Conservation (phyloP, 2,888 invertebrate genomes). For the Yponomeuta plumbellus region DNA sequence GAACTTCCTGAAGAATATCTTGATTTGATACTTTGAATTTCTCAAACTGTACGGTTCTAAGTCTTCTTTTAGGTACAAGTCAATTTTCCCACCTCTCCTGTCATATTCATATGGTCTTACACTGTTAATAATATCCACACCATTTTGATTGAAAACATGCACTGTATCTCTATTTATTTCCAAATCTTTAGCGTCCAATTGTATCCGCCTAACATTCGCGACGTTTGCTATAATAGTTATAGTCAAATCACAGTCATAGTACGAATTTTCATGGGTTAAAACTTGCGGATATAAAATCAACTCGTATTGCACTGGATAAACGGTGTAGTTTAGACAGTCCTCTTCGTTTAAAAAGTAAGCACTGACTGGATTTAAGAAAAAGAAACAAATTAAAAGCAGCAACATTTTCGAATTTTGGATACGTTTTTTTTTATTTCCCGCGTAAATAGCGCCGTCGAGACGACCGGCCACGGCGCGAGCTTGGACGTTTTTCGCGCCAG, state of each 20-base stretch:
- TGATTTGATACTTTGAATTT: slow-evolving; percentile 46
- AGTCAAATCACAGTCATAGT: slow-evolving; percentile 54
- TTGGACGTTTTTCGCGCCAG: slow-evolving; percentile 38
- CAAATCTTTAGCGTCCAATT: slow-evolving; percentile 53
- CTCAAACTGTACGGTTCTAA: slow-evolving; percentile 41
- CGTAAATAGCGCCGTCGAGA: slow-evolving; percentile 18
- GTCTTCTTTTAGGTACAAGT: slow-evolving; percentile 51
- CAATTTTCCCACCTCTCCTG: slow-evolving; percentile 41
- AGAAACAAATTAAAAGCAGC: slow-evolving; percentile 19
- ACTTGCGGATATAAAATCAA: slow-evolving; percentile 52
- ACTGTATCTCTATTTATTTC: slow-evolving; percentile 43
- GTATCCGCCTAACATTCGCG: slow-evolving; percentile 50
- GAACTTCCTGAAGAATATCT: slow-evolving; percentile 46
- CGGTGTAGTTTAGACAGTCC: slow-evolving; percentile 65
- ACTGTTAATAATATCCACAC: slow-evolving; percentile 45
- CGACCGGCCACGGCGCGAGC: slow-evolving; percentile 49
- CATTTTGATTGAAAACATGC: slow-evolving; percentile 41
- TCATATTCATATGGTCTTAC: slow-evolving; percentile 52
- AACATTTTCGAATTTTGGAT: slow-evolving; percentile 26
- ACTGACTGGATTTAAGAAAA: slow-evolving; percentile 37
- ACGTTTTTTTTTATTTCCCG: slow-evolving; percentile 9
- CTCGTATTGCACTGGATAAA: slow-evolving; percentile 67
- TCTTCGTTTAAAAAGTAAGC: slow-evolving; percentile 47
- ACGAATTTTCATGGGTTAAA: slow-evolving; percentile 37
- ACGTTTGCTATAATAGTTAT: slow-evolving; percentile 61